Conservation (phyloP, 2,113 vertebrate genomes). For the Zapornia atra region DNA sequence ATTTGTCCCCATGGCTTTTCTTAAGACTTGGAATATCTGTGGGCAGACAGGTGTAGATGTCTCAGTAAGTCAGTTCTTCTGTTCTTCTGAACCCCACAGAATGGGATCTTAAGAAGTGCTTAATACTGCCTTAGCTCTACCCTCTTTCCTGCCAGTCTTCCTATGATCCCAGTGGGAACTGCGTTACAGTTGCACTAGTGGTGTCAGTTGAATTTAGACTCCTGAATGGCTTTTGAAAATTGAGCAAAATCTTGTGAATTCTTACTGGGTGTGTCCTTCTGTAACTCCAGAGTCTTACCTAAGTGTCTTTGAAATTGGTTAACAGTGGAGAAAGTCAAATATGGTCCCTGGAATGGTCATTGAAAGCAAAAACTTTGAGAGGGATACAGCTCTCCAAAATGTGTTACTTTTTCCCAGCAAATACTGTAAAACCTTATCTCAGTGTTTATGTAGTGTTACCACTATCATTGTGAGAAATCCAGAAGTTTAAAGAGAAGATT, state of each 20-base stretch:
- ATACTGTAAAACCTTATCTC: neutral
- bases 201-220: neutral
- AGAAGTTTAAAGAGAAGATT: neutral
- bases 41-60: neutral
- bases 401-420: neutral
- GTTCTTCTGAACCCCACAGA: neutral
- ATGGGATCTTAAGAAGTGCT: neutral
- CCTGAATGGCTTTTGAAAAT: neutral
- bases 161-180: neutral
- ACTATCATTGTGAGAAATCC: neutral
- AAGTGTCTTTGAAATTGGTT: neutral
- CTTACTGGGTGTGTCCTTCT: neutral
- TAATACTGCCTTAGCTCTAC: neutral
- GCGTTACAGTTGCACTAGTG: neutral
- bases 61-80: neutral
- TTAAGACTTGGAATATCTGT: neutral
- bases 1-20: neutral
- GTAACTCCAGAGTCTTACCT: neutral
- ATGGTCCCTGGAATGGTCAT: neutral
- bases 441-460: neutral
- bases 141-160: neutral
- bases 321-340: neutral
- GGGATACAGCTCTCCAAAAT: neutral
- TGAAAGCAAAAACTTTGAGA: neutral
- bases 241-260: neutral